Percentiles rank a stretch among this genome's conserved stretches.
These are phyloP conservation scores for Hydrochoerus hydrochaeris DNA, from an alignment of 2,113 vertebrate genomes.

Conservation along the genomic window DNA sequence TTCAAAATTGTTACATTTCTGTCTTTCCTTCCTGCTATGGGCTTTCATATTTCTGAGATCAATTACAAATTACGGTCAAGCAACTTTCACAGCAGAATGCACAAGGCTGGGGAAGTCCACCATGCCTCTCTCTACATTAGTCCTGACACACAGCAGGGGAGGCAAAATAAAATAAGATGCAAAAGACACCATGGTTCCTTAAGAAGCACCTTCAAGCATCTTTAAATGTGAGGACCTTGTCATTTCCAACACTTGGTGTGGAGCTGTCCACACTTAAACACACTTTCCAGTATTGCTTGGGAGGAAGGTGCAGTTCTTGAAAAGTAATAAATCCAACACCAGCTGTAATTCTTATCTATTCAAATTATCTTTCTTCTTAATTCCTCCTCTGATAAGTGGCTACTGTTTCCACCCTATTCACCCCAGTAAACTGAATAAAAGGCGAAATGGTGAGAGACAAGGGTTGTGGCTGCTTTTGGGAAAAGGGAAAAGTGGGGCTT, in stretches of 20 bases:
- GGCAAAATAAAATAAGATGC: constrained; percentile 44
- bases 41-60: constrained; percentile 75
- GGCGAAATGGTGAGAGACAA: constrained; percentile 17
- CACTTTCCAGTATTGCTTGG: constrained; percentile 53
- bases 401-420: constrained; percentile 41
- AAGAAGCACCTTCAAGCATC: constrained; percentile 53
- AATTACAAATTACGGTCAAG: constrained; percentile 73
- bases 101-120: constrained; percentile 41
- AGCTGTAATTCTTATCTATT: constrained; percentile 66
- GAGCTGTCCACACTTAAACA: constrained; percentile 64
- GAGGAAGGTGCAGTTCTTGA: constrained; percentile 36
- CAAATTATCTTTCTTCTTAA: constrained; percentile 61
- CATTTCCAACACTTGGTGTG: constrained; percentile 74
- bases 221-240: constrained; percentile 76
- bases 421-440: constrained; percentile 48
- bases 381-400: constrained; percentile 55
- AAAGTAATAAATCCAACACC: constrained; percentile 69
- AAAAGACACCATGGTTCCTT: constrained; percentile 51
- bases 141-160: constrained; percentile 73
- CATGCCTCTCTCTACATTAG: constrained; percentile 63
- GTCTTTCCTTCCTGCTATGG: constrained; percentile 77
- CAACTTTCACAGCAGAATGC: constrained; percentile 71
- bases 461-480: neutral
- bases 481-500: neutral
- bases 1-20: constrained; percentile 79